Conservation (phyloP, 2,888 invertebrate species). For the Luperina testacea region DNA sequence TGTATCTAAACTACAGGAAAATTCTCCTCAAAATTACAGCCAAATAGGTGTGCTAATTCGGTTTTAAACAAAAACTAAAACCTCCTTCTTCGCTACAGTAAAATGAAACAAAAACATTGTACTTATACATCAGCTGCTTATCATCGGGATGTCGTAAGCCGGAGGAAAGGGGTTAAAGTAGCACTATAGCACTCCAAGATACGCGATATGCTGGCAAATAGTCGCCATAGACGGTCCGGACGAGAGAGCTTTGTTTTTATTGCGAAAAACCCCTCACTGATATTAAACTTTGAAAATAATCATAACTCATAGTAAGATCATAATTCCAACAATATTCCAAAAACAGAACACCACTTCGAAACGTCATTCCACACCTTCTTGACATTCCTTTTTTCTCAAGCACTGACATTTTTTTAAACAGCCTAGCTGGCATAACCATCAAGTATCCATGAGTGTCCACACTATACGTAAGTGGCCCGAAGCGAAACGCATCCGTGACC, state of each 20-base stretch:
- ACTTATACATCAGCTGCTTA: slow-evolving; percentile 22
- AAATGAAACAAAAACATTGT: slow-evolving; percentile 19
- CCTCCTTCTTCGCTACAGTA: neutral
- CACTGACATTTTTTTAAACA: slow-evolving; percentile 31
- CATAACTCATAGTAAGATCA: neutral
- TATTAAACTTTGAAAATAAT: neutral
- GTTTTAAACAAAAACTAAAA: neutral
- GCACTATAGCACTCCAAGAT: slow-evolving; percentile 36
- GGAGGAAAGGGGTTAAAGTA: slow-evolving; percentile 32
- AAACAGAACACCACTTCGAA: slow-evolving; percentile 17
- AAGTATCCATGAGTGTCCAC: slow-evolving; percentile 27
- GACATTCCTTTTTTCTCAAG: slow-evolving; percentile 9
- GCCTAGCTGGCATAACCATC: slow-evolving; percentile 30
- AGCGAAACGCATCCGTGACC: slow-evolving; percentile 58
- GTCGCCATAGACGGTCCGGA: neutral
- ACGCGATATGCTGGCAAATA: slow-evolving; percentile 38
- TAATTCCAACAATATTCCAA: neutral
- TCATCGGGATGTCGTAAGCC: slow-evolving; percentile 37
- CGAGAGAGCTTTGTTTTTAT: slow-evolving; percentile 3
- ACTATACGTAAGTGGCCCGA: slow-evolving; percentile 56
- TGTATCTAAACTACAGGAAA: neutral
- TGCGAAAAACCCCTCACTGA: neutral
- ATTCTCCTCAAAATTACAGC: neutral
- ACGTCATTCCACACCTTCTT: slow-evolving; percentile 1
- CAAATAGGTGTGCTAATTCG: neutral